A percentile compares a stretch with the other conserved stretches of the same genome.
phyloP scores from a whole-genome alignment of 2,797 vertebrate species.

The Tamandua tetradactyla region DNA sequence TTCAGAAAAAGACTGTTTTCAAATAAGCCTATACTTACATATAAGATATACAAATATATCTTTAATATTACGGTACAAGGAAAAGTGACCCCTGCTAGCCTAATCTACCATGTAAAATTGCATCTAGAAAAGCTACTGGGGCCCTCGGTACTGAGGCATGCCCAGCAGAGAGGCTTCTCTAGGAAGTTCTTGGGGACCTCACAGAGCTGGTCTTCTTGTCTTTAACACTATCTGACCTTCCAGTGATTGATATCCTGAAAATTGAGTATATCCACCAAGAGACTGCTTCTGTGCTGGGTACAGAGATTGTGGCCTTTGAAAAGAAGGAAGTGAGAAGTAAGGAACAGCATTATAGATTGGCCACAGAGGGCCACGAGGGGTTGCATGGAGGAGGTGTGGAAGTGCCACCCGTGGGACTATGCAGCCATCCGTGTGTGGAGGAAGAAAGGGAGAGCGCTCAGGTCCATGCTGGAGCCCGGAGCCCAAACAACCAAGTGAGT shows the following conservation, averaged over 20 bases:
- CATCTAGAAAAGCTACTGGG: slow-evolving; percentile 79
- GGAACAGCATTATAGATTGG: slow-evolving; percentile 83
- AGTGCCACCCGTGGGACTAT: slow-evolving; percentile 84
- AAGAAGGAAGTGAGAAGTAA: slow-evolving; percentile 81
- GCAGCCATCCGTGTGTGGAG: slow-evolving; percentile 83
- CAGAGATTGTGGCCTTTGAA: slow-evolving; percentile 79
- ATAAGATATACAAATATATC: slow-evolving; percentile 88
- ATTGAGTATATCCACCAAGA: slow-evolving; percentile 87
- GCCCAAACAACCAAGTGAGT: slow-evolving; percentile 62
- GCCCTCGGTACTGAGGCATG: slow-evolving; percentile 77
- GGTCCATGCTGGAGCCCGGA: neutral
- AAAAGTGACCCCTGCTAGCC: slow-evolving; percentile 76
- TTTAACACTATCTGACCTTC: slow-evolving; percentile 83
- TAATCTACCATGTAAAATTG: slow-evolving; percentile 82
- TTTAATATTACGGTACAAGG: slow-evolving; percentile 87
- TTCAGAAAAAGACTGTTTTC: slow-evolving; percentile 83
- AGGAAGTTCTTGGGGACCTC: slow-evolving; percentile 82
- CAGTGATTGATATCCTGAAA: slow-evolving; percentile 82
- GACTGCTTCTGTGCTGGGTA: slow-evolving; percentile 79
- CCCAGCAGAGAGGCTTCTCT: slow-evolving; percentile 78
- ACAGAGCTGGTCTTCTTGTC: slow-evolving; percentile 83
- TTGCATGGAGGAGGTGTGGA: slow-evolving; percentile 89
- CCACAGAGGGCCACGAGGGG: slow-evolving; percentile 85
- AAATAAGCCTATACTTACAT: slow-evolving; percentile 85
- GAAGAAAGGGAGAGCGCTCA: slow-evolving; percentile 81